A percentile compares a stretch with the other conserved stretches of the same genome.
Evolutionary conservation across 2,888 invertebrate species (phyloP).

Genomic region (Charanyca ferruginea): DNA sequence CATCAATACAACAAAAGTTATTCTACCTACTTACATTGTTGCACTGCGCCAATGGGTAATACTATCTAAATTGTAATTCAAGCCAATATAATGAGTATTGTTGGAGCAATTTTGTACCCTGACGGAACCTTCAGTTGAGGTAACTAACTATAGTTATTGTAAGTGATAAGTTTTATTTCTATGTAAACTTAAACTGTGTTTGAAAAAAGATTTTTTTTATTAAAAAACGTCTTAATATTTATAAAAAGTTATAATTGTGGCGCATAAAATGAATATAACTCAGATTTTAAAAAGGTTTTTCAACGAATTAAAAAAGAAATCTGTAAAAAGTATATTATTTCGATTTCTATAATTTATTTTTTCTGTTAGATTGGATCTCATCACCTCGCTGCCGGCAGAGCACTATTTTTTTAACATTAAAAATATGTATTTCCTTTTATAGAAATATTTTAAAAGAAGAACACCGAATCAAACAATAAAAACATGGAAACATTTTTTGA

Average conservation of each 20-base stretch:
- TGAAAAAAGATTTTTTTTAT: not conserved
- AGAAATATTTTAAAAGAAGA: not conserved
- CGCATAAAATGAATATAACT: no score
- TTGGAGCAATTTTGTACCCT: constrained; percentile 13
- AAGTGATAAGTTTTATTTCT: constrained; percentile 19
- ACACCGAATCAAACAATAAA: not conserved
- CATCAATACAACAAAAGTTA: constrained; percentile 17
- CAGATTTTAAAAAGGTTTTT: no score
- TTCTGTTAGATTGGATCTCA: not conserved
- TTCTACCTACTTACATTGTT: constrained; percentile 30
- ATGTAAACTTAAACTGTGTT: constrained; percentile 10
- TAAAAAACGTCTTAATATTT: not conserved
- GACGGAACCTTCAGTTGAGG: not conserved
- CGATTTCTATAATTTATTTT: no score
- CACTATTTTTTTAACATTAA: not conserved
- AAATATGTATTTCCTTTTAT: not conserved
- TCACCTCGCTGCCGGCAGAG: not conserved
- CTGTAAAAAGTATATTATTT: no score
- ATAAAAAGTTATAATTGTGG: no score
- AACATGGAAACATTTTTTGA: not conserved
- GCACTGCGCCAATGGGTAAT: constrained; percentile 40
- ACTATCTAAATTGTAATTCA: constrained; percentile 47
- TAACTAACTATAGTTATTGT: constrained; percentile 18
- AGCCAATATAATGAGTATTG: constrained; percentile 34
- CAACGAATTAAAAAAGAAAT: no score